Base-by-base conservation (phyloP, 2,797 vertebrate species). In the Oreochromis mossambicus region DNA sequence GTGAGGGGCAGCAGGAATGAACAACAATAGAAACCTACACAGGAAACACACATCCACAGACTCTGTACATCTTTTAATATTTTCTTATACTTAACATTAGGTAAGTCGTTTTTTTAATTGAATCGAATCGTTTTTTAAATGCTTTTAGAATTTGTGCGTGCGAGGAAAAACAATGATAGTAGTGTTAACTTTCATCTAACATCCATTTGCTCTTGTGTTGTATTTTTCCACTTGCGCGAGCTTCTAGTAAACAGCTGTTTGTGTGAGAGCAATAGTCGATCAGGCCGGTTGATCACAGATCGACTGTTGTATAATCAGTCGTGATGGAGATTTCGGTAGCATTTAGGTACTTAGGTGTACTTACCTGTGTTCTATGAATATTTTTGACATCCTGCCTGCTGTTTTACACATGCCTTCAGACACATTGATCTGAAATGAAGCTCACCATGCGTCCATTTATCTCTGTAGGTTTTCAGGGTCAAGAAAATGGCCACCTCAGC, bases 401-500 rank as follows among this genome's bases (percentile, higher is more conserved):
- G 19, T 77, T 55, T 55, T 5, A 8, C 13, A 6, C 17, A 17
- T 51, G 17, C 19, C 7, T 43, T 38, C 21, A 14, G 2, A 21
- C 8, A 4, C 19, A 8, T 32, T 15, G 5, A 36, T 80, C 12
- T 14, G 7, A 9, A 50, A 6, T 83, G 5, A 70, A 29, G 24
- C 24, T 78, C 5, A 56, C 29, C 46, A 12, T 78, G 52, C 54
- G 13, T 21, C 34, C 12, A 73, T n/a, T 70, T 54, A 9, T 5
- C 41, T 73, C 81, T 84, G 32, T 14, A 95, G 93, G 91, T 85
- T 84, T 66, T 86, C 48, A 77, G 81, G 86, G 84, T 85, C 83
- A 94, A 86, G 70, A 85, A 90, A 81, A 99, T 99, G 98, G 96
- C 98, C 90, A 97, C 97, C 77, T 98, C 98, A 1, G 92, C 96